Evolutionary conservation across 2,888 invertebrate genomes (phyloP), one percentile per base, ranked within the genome.

Genomic region (Drosophila recens): DNA sequence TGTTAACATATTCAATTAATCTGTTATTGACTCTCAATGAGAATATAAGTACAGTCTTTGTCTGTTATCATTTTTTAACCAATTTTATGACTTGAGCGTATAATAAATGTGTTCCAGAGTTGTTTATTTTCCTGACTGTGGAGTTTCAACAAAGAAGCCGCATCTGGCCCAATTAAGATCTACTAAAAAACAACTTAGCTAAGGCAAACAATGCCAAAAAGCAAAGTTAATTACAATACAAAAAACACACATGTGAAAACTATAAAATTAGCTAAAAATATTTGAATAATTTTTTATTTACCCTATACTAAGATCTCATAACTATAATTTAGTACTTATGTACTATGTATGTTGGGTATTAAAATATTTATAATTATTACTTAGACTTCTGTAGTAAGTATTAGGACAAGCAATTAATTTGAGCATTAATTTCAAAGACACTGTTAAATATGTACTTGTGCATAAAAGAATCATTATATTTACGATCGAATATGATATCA

Each of bases 391-490:
- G 6, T 45, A 3, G 20, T 13, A 4, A 20, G 45, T 45, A 27
- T 13, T 5, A 11, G 2, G 1, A 8, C 42, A 48, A 45, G 13
- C 11, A 72, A 58, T 46, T 65, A 34, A 67, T 64, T 72, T 30
- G 33, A 48, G 38, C 42, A 27, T 23, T 23, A 3, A 23, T 23
- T 23, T 23, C 23, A 4, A 23, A 23, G 3, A 23, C 23, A 27
- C 6, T 27, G 8, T 27, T 5, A 57, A 52, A 49, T 49, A 34
- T 30, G 42, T 56, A 65, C 57, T 68, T 71, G 54, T 62, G 48
- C 53, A 81, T 79, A 81, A 71, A 69, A 52, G 46, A 46, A 56
- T 65, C 51, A 67, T 74, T 67, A 79, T 40, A 49, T 84, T 77
- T 79, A 81, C 42, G 62, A 51, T 20, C 34, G 8, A 11, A 48